These are phyloP conservation scores for Cervus canadensis DNA, from an alignment of 2,113 vertebrate genomes.

Conservation along the genomic window DNA sequence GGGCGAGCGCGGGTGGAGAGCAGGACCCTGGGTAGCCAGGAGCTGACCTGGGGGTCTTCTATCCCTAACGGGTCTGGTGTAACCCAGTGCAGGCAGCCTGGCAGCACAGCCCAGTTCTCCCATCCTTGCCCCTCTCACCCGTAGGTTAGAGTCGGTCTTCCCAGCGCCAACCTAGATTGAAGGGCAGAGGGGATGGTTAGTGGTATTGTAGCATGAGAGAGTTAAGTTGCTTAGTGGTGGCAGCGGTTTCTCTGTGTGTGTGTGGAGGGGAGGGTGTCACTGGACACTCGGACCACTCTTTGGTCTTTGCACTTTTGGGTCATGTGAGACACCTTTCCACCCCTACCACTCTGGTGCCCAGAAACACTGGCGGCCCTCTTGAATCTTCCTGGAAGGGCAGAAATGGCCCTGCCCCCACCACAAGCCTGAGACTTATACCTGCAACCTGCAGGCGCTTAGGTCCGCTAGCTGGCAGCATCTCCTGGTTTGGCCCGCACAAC, in stretches of 20 bases:
- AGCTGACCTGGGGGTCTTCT: not conserved
- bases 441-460: not conserved
- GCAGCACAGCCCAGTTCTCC: not conserved
- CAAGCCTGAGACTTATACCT: not conserved
- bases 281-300: not conserved
- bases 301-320: not conserved
- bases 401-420: not conserved
- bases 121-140: not conserved
- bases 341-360: not conserved
- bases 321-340: not conserved
- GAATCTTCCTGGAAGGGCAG: not conserved
- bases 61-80: not conserved
- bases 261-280: not conserved
- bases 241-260: not conserved
- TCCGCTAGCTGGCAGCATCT: not conserved
- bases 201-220: not conserved
- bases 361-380: not conserved
- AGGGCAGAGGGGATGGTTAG: not conserved
- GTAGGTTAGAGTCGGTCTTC: not conserved
- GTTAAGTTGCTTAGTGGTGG: slow-evolving; percentile 15
- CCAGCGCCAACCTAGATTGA: not conserved
- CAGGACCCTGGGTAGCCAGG: not conserved
- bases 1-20: fast-evolving
- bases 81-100: not conserved
- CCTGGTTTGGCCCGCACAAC: not conserved